A percentile compares a stretch with the other conserved stretches of the same genome.
phyloP scores from a whole-genome alignment of 2,113 vertebrate species.

The Oreotrochilus melanogaster region DNA sequence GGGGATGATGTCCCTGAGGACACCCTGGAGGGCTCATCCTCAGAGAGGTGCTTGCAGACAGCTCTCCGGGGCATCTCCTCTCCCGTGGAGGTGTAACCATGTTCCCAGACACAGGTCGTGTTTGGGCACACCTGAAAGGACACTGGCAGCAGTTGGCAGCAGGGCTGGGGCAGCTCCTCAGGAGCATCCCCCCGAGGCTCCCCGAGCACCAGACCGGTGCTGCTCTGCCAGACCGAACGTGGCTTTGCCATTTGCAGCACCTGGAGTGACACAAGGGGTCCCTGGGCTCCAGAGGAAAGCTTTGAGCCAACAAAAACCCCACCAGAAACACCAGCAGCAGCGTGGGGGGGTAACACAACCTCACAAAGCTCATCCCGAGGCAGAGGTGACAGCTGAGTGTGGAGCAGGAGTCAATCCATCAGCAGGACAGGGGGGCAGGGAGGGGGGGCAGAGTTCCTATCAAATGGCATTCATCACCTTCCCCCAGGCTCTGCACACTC shows the following conservation, averaged over 20 bases:
- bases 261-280: fast-evolving
- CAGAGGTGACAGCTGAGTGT: neutral
- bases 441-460: conserved; percentile 38
- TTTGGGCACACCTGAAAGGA: too few relatives aligned
- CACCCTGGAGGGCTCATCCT: too few relatives aligned
- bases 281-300: neutral
- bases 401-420: conserved; percentile 36
- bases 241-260: neutral
- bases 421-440: neutral
- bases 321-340: neutral
- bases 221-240: fast-evolving
- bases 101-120: fast-evolving
- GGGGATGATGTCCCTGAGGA: neutral
- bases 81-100: neutral
- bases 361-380: neutral
- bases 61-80: neutral
- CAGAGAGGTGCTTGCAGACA: fast-evolving
- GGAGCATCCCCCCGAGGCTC: too few relatives aligned
- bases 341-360: neutral
- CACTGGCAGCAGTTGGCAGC: too few relatives aligned
- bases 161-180: neutral
- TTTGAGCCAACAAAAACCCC: neutral
- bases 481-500: conserved; percentile 77
- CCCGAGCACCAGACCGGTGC: too few relatives aligned
- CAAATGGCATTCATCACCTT: conserved; percentile 86